phyloP scores from a whole-genome alignment of 2,888 invertebrate genomes.

The Pyrochroa serraticornis region DNA sequence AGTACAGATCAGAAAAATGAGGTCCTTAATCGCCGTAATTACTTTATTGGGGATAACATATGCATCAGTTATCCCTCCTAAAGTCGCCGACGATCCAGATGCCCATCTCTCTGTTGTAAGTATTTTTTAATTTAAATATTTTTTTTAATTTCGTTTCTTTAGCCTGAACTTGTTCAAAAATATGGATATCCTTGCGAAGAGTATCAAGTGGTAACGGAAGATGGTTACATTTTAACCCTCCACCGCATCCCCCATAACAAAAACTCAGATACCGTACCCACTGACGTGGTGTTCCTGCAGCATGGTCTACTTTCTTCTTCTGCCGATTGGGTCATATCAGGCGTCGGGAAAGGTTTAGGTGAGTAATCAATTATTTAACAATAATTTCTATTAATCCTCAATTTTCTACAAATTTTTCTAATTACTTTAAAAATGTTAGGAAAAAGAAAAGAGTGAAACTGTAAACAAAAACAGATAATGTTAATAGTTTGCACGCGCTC shows the following conservation, averaged over 20 bases:
- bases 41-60: too few relatives aligned
- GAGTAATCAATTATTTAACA: too few relatives aligned
- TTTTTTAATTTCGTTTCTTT: constrained; percentile 22
- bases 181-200: constrained; percentile 70
- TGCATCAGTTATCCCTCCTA: background rate
- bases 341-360: constrained; percentile 25
- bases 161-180: constrained; percentile 62
- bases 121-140: constrained; percentile 1
- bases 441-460: too few relatives aligned
- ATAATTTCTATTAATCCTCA: too few relatives aligned
- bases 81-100: constrained; percentile 1
- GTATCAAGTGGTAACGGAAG: constrained; percentile 69
- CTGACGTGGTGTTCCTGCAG: constrained; percentile 65
- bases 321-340: constrained; percentile 30
- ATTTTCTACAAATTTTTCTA: too few relatives aligned
- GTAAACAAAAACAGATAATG: too few relatives aligned
- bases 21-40: too few relatives aligned
- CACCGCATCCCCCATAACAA: constrained; percentile 73
- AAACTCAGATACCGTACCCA: constrained; percentile 44
- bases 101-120: constrained; percentile 8
- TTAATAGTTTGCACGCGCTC: too few relatives aligned
- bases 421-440: too few relatives aligned
- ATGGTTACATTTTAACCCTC: constrained; percentile 78
- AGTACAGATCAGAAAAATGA: too few relatives aligned
- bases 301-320: constrained; percentile 29